These are phyloP conservation scores for Desmodus rotundus DNA, from an alignment of 2,113 vertebrate species.

Conservation along the genomic window DNA sequence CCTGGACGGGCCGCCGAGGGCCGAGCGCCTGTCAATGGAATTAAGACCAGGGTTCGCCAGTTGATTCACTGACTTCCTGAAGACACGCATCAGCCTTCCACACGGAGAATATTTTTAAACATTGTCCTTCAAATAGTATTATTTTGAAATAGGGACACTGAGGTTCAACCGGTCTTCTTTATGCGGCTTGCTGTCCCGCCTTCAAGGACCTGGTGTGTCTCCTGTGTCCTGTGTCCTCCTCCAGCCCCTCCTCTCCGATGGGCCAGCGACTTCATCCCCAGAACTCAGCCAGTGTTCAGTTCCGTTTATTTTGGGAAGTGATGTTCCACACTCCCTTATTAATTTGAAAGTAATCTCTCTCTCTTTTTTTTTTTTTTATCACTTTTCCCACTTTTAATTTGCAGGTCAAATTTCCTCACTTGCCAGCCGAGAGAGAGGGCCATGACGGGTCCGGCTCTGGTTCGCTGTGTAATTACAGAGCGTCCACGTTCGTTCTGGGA, in stretches of 20 bases:
- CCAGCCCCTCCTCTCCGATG: not conserved
- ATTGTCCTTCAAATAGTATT: not conserved
- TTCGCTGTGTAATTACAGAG: slow-evolving; percentile 48
- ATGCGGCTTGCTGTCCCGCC: not conserved
- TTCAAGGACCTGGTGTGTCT: not conserved
- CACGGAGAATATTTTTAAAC: not conserved
- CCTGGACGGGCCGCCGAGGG: not conserved
- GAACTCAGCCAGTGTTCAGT: not conserved
- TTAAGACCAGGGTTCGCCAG: not conserved
- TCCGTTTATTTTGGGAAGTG: slow-evolving; percentile 39
- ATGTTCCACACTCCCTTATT: slow-evolving; percentile 27
- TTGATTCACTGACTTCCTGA: not conserved
- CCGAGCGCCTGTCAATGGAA: not conserved
- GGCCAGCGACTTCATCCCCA: not conserved
- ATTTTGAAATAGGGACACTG: not conserved
- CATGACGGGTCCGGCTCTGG: not conserved
- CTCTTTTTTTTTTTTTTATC: slow-evolving; percentile 16
- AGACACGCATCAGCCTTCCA: not conserved
- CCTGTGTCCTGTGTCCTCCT: no score
- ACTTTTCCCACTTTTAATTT: slow-evolving; percentile 43
- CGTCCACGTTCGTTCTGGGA: slow-evolving; percentile 49
- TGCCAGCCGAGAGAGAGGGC: slow-evolving; percentile 23
- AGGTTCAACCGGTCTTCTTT: not conserved
- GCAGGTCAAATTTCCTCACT: slow-evolving; percentile 68
- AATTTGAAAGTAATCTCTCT: slow-evolving; percentile 55